Base-by-base conservation (phyloP, 1,140 invertebrate species). In the Cylas formicarius region DNA sequence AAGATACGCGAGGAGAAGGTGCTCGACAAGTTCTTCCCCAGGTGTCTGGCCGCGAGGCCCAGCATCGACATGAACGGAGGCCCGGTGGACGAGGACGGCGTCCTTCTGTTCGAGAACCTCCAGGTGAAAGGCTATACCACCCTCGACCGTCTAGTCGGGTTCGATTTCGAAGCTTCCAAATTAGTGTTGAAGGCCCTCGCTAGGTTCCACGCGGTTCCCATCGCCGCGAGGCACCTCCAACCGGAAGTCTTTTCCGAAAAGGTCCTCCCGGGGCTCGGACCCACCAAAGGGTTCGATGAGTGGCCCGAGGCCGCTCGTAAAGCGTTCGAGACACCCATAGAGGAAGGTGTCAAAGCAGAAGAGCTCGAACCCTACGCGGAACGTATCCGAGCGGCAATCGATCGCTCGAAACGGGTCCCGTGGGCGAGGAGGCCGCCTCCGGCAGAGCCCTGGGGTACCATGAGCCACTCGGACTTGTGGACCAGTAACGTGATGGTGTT, bases 391-490 rank as follows among this genome's bases (percentile, higher is more conserved):
- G 19, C 34, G 13, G n/a, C 53, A 11, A 48, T 42, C 10, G 36
- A 34, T 19, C 24, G 51, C 42, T 54, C 47, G 3, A 38, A 36
- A 3, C 44, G 43, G 2, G 33, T 50, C 56, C 22, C 53, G 14
- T 20, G 47, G 45, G 9, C 38, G 40, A 59, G 62, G 55, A 13
- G 48, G 1, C 38, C 48, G 1, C 22, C 39, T 0, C 62, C 64
- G 0, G 53, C 57, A 0, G 66, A 72, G 33, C 62, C 66, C 0
- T 79, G 70, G 60, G 68, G 67, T 0, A 72, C 69, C 0, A 68
- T 74, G 14, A 58, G 68, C 2, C 80, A 81, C 36, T 63, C 68
- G 0, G 80, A 81, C 57, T 69, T 77, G 26, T 81, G 78, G 78
- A 62, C 70, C 3, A 80, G 78, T 52, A 82, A 82, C 48, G 66